Evolutionary conservation across 2,113 vertebrate species (phyloP).

Genomic region (Terrapene triunguis): DNA sequence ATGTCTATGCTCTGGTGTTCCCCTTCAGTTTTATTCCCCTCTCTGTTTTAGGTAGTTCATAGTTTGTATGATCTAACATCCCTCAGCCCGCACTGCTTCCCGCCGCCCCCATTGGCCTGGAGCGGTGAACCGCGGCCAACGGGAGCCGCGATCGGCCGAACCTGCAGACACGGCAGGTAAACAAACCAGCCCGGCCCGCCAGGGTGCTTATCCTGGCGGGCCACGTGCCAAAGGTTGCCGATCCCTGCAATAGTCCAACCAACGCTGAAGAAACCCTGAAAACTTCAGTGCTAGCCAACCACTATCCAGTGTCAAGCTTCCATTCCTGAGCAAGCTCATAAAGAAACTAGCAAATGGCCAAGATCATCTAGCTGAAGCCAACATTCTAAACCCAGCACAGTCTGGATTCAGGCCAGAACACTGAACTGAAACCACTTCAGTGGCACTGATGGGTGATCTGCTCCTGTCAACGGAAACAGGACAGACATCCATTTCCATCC

Average conservation of each 20-base stretch:
- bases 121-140: no score
- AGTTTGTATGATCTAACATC: background rate
- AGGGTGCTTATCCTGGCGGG: no score
- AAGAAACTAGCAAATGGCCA: background rate
- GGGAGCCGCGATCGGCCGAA: no score
- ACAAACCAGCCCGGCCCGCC: no score
- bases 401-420: background rate
- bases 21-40: background rate
- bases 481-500: background rate
- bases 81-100: no score
- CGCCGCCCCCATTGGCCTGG: no score
- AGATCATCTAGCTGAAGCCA: background rate
- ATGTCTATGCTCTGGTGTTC: background rate
- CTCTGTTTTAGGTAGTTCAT: background rate
- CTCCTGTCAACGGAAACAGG: background rate
- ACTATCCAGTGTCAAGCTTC: background rate
- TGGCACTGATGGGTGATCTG: background rate
- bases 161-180: no score
- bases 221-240: no score
- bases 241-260: background rate
- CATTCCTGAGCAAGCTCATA: background rate
- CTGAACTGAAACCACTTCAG: background rate
- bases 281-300: background rate
- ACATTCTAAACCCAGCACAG: background rate
- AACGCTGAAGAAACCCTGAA: background rate